These are phyloP conservation scores for Ectropis crepuscularia DNA, from an alignment of 2,888 invertebrate genomes.

Conservation along the genomic window DNA sequence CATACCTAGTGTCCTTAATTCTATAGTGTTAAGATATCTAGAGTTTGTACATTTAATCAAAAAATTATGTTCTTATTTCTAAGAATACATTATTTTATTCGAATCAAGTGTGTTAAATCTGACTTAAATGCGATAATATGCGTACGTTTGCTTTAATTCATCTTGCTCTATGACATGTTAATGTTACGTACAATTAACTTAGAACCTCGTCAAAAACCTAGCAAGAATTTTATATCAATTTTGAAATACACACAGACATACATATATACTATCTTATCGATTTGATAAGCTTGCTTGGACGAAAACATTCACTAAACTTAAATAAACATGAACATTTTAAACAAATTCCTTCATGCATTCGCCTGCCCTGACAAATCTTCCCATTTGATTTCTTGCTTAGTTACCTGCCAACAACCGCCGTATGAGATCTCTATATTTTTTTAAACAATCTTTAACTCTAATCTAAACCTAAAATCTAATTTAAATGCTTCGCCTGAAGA, in stretches of 20 bases:
- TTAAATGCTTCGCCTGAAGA: constrained; percentile 90
- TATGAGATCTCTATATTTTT: constrained; percentile 40
- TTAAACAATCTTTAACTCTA: constrained; percentile 29
- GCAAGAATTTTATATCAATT: no score
- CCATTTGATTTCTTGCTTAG: constrained; percentile 16
- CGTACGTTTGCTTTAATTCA: neutral
- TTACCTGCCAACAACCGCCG: constrained; percentile 39
- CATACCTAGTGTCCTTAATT: constrained; percentile 6
- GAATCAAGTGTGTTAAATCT: constrained; percentile 12
- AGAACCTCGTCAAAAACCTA: no score
- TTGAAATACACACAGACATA: no score
- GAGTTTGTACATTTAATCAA: constrained; percentile 9
- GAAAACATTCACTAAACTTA: neutral
- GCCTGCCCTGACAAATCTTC: neutral
- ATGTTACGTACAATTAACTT: no score
- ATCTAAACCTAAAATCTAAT: constrained; percentile 21
- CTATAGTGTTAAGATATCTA: constrained; percentile 17
- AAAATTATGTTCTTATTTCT: constrained; percentile 14
- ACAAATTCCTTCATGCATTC: constrained; percentile 20
- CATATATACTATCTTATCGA: no score
- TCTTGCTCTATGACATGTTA: neutral
- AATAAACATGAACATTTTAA: neutral
- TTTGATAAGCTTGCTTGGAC: neutral
- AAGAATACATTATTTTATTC: constrained; percentile 20
- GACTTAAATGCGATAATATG: neutral